These are phyloP conservation scores for Phortica okadai DNA, from an alignment of 2,888 invertebrate genomes.

Conservation along the genomic window DNA sequence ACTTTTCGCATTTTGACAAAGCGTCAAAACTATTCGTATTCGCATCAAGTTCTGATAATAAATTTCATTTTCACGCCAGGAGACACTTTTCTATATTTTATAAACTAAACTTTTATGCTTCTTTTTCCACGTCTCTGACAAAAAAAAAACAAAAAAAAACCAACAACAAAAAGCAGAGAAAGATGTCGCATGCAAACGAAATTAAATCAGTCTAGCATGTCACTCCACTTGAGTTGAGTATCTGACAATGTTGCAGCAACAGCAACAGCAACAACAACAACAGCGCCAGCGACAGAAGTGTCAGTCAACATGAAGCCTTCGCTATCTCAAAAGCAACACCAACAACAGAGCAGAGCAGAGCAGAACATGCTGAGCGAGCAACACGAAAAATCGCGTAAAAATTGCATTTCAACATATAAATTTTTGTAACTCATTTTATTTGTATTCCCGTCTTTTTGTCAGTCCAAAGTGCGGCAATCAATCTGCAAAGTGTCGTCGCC, in stretches of 20 bases:
- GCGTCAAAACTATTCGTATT: neutral
- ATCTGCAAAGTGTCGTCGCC: slow-evolving; percentile 58
- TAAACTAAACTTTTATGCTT: neutral
- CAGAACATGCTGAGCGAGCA: too few species aligned
- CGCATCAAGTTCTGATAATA: slow-evolving; percentile 20
- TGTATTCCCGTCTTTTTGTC: slow-evolving; percentile 39
- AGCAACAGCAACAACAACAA: neutral
- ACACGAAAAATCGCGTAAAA: too few species aligned
- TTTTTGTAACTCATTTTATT: neutral
- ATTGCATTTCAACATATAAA: too few species aligned
- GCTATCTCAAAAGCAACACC: neutral
- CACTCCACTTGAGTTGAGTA: slow-evolving; percentile 1
- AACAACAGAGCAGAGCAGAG: neutral
- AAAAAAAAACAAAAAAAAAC: too few species aligned
- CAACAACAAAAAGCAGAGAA: neutral
- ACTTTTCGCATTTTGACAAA: neutral
- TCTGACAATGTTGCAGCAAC: neutral
- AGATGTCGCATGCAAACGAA: slow-evolving; percentile 18
- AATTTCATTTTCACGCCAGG: slow-evolving; percentile 35
- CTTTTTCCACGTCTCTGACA: neutral
- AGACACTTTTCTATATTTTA: neutral
- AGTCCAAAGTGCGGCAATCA: slow-evolving; percentile 58
- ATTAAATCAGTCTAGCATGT: slow-evolving; percentile 31
- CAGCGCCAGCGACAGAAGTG: neutral
- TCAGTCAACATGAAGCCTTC: neutral